Base-by-base conservation (phyloP, 2,113 vertebrate species). In the Micronisus gabar region DNA sequence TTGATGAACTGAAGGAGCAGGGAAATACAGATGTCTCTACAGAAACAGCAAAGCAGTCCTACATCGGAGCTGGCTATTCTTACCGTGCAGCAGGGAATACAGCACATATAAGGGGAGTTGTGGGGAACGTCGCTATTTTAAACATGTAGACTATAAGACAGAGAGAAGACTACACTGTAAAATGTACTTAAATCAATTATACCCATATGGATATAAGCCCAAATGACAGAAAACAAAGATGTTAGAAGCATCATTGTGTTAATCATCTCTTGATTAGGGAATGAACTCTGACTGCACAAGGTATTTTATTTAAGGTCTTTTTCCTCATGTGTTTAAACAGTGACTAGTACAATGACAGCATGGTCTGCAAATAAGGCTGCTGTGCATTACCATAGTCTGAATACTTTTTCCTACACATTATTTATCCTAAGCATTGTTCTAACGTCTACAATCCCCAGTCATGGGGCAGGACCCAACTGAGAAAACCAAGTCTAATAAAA, bases 401-500 rank as follows among this genome's bases (percentile, higher is more conserved):
- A 62, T 74, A 78, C 48, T 50, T 93, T 81, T 78, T 38, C 43
- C 59, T 71, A 36, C 30, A 32, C 29, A 25, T 82, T 85, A 96
- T 82, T 94, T 90, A 91, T 90, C 91, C 74, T 67, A 52, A 89
- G 52, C 76, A 82, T 65, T 71, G 48, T 82, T 95, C 61, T 83
- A 96, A 78, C 63, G 81, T 63, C 87, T 81, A 88, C 85, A 83
- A 67, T 70, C 55, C 47, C 13, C 50, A 95, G 82, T 36, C 88
- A 78, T 25, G 82, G 90, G 76, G 71, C 94, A 97, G 92, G 79
- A 95, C 32, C 67, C 94, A 82, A 92, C 88, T 88, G 94, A 94
- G 90, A 93, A 95, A 97, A 93, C 38, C 19, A 86, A 86, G 88
- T n/a, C 88, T 78, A 94, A 95, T 93, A 95, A 90, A 97, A 93